Evolutionary conservation across 1,140 invertebrate genomes (phyloP), one percentile per base, ranked within the genome.

Genomic region (Atta cephalotes): DNA sequence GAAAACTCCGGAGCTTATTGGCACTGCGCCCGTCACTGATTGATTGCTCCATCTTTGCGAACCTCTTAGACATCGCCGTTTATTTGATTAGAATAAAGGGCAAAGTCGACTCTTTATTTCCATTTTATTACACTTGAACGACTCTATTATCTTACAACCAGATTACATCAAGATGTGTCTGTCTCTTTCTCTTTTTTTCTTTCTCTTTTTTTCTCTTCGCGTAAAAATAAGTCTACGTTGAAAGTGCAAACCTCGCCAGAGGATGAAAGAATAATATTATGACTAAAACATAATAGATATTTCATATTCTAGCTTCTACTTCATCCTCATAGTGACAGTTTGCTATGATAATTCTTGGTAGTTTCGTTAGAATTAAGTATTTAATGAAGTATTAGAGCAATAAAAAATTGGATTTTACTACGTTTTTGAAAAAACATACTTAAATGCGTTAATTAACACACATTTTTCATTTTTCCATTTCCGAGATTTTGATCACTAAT

Each of bases 231-330:
- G 68, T 82, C 58, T 39, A 62, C 56, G 80, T 76, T 16, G 70
- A 51, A 56, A 84, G 80, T 51, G 31, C 70, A 76, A 84, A 84
- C 68, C 80, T 74, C 56, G 56, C 7, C 39, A 31, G 31, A 84
- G 25, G 58, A 76, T 84, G 80, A 84, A 84, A 84, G 80, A 84
- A 84, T 74, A 84, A 84, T 84, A 84, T 84, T 84, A 76, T 76
- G 56, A 71, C 65, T 51, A 45, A 49, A 49, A 84, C 56, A 49
- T 76, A 65, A 76, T 84, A 45, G 65, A 31, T 71, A 81, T 84
- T 56, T 62, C 45, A 76, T 62, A 74, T 84, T 76, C 70, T 56
- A 71, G 31, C 70, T 80, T 7, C 16, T 14, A 45, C 35, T 21
- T 9, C 25, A 71, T 18, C 39, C 70, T 14, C 63, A 31, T 16